phyloP scores from a whole-genome alignment of 2,113 vertebrate species.

The Tauraco erythrolophus region DNA sequence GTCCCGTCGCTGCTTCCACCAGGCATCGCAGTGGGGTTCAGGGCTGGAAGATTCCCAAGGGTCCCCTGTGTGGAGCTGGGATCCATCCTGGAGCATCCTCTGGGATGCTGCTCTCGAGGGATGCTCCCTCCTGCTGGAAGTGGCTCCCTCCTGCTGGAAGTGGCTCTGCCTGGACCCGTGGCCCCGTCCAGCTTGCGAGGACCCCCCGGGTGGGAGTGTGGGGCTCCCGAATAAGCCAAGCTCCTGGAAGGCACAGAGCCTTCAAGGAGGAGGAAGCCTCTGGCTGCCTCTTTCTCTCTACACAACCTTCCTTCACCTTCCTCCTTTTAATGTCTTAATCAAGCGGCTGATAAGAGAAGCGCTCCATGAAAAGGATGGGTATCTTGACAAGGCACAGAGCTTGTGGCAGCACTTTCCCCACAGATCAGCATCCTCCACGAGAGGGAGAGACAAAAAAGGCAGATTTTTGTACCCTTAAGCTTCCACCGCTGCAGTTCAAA shows the following conservation, averaged over 20 bases:
- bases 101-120: not conserved
- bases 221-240: rapidly evolving
- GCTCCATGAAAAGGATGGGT: constrained; percentile 75
- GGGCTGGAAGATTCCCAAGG: not conserved
- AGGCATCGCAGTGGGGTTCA: rapidly evolving
- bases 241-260: not conserved
- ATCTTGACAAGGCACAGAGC: constrained; percentile 61
- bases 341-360: constrained; percentile 77
- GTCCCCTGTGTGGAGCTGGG: rapidly evolving
- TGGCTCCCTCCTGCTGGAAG: not conserved
- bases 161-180: not conserved
- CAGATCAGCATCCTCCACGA: constrained; percentile 51
- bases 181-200: rapidly evolving
- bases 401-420: constrained; percentile 56
- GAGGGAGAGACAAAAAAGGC: constrained; percentile 69
- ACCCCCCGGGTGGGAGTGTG: rapidly evolving
- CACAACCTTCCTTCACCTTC: constrained; percentile 78
- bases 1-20: rapidly evolving
- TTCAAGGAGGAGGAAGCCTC: not conserved
- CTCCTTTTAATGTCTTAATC: constrained; percentile 79
- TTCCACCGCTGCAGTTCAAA: constrained; percentile 81
- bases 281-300: constrained; percentile 4
- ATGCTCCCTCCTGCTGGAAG: not conserved
- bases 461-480: constrained; percentile 83
- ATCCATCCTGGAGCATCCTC: not conserved